Percentiles rank a stretch among this genome's conserved stretches.
phyloP scores from a whole-genome alignment of 2,113 vertebrate species.

The Cnemophilus loriae region DNA sequence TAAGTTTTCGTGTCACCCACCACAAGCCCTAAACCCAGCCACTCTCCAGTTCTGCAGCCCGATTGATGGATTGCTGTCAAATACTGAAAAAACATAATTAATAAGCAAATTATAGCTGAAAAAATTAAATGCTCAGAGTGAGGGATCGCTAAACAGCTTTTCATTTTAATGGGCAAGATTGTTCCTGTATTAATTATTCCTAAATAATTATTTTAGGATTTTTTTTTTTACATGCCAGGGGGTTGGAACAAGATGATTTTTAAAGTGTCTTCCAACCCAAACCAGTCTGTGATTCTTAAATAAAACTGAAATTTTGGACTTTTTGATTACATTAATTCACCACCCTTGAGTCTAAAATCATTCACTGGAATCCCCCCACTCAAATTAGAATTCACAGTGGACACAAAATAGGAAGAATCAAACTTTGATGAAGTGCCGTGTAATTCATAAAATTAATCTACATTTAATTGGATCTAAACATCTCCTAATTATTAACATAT shows the following conservation, averaged over 20 bases:
- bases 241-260: background rate
- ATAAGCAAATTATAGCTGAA: background rate
- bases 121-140: background rate
- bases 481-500: background rate
- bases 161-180: background rate
- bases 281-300: background rate
- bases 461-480: background rate
- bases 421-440: background rate
- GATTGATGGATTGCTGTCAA: background rate
- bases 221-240: background rate
- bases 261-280: background rate
- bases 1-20: background rate
- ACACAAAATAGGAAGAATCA: background rate
- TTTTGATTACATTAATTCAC: background rate
- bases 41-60: background rate
- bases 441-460: background rate
- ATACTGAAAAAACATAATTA: background rate
- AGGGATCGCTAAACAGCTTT: background rate
- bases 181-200: background rate
- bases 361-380: background rate
- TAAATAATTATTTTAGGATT: background rate
- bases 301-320: background rate
- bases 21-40: background rate
- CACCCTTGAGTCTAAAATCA: background rate
- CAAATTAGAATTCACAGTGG: background rate